Base-by-base conservation (phyloP, 2,888 invertebrate genomes). In the Nudaria mundana region DNA sequence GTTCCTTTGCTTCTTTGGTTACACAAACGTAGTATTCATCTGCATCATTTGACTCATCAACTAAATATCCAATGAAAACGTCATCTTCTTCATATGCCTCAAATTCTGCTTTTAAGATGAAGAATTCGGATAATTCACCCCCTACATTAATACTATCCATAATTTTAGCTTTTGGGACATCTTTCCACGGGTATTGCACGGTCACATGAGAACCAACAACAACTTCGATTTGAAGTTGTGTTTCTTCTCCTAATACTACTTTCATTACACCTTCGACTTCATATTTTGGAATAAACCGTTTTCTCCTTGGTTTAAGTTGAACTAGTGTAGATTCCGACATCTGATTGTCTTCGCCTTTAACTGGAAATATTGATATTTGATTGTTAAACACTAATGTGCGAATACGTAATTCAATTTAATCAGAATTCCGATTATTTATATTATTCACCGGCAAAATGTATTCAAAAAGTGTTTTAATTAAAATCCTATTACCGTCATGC, bases 101-200 rank as follows among this genome's bases (percentile, higher is more conserved):
- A 34, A 91, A 65, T 11, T 78, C 63, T 10, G 81, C 72, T 42
- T 69, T 76, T 4, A 91, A 40, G 1, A 69, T 52, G 13, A 69
- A 78, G 18, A 89, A 80, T 40, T 90, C 89, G 0, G 90, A 88
- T 1, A 81, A 47, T 46, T 90, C 91, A 10, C 90, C 90, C 28
- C 91, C 86, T 0, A 90, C 48, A 2, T 92, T 91, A 31, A 95
- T 84, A 36, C 90, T 85, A 56, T 94, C 93, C 33, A 91, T 81
- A 1, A 95, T 78, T 29, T 90, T 79, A 20, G 90, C 89, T 69
- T 91, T 94, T 12, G 79, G 81, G 0, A 94, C 79, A 44, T 83
- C 86, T 45, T 92, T 92, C 94, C 94, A 95, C 0, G 95, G 94
- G 60, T 91, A 92, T 67, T 95, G 94, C 11, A 92, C 90, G 1